Conservation (phyloP, 2,113 vertebrate genomes). For the Chlorodrepanis virens region DNA sequence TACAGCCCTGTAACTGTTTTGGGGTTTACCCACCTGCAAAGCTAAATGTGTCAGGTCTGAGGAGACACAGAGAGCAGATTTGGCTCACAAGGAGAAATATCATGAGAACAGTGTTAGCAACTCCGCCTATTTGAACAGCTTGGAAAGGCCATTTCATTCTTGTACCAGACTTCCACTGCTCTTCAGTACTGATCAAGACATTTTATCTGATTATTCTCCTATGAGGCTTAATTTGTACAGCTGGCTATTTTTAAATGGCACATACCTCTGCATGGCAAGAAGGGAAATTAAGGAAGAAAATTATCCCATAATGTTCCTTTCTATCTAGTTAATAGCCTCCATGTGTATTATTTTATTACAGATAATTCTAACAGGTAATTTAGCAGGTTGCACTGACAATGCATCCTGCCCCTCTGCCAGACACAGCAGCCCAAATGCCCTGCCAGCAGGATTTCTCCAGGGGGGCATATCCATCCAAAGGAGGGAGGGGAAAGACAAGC, state of each 20-base stretch:
- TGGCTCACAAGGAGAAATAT: background rate
- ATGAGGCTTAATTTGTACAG: background rate
- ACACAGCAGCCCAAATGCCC: background rate
- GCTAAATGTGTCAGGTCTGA: background rate
- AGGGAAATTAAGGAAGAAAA: background rate
- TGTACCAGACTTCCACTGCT: background rate
- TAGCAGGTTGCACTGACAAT: background rate
- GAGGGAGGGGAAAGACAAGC: background rate
- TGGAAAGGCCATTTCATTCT: background rate
- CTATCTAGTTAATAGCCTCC: background rate
- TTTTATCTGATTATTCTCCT: background rate
- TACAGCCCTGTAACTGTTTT: background rate
- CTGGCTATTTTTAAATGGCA: background rate
- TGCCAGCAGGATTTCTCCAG: background rate
- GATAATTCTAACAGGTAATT: background rate
- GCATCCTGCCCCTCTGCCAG: background rate
- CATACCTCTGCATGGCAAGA: background rate
- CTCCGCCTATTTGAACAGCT: background rate
- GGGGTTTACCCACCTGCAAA: background rate
- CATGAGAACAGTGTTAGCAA: accelerated
- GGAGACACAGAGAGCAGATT: background rate
- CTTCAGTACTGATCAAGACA: background rate
- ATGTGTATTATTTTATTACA: background rate
- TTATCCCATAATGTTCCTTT: background rate
- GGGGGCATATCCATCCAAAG: background rate